Evolutionary conservation across 2,113 vertebrate genomes (phyloP).

Genomic region (Nicator chloris): DNA sequence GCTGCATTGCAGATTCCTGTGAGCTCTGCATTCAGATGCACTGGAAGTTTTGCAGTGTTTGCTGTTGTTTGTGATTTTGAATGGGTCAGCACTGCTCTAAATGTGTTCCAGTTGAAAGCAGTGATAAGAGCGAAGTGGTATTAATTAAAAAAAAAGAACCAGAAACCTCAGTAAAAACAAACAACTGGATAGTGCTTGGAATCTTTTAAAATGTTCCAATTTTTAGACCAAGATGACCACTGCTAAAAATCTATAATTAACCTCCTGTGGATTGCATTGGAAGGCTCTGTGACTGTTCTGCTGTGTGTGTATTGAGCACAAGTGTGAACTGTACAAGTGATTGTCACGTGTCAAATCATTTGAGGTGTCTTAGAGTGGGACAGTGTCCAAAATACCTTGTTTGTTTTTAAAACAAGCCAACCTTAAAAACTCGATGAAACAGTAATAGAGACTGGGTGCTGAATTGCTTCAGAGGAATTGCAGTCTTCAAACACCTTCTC

Average conservation of each 20-base stretch:
- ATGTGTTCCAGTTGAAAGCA: not conserved
- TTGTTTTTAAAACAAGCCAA: not conserved
- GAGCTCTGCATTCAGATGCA: not conserved
- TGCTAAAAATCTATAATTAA: fast-evolving
- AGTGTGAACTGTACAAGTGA: not conserved
- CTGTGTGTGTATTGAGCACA: not conserved
- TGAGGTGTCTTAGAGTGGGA: not conserved
- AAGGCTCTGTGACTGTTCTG: not conserved
- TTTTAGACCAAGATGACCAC: fast-evolving
- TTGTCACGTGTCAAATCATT: not conserved
- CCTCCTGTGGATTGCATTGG: not conserved
- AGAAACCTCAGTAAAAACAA: not conserved
- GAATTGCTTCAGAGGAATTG: not conserved
- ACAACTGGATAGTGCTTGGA: not conserved
- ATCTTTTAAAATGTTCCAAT: not conserved
- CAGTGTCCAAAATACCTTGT: not conserved
- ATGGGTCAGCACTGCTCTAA: not conserved
- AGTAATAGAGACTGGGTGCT: not conserved
- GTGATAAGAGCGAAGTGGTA: not conserved
- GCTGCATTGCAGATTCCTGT: not conserved
- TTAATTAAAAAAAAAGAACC: not conserved
- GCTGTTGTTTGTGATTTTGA: not conserved
- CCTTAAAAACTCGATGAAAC: not conserved
- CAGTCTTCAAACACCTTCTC: not conserved
- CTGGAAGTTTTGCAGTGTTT: not conserved